These are phyloP conservation scores for Argynnis bischoffii DNA, from an alignment of 2,888 invertebrate genomes.

Conservation along the genomic window DNA sequence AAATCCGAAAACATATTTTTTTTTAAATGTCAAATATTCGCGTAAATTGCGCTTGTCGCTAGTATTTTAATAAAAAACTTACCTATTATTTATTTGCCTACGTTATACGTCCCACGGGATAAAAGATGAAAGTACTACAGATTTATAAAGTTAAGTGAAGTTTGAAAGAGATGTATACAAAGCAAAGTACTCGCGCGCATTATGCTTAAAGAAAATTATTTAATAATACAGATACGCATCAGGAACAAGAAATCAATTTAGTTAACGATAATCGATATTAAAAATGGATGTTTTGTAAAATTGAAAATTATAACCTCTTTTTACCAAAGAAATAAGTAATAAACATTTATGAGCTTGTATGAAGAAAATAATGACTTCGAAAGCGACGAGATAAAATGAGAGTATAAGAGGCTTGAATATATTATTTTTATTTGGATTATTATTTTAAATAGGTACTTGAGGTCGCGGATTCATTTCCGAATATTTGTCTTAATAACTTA, in stretches of 20 bases:
- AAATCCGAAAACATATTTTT: too few species aligned
- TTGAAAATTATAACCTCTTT: slow-evolving; percentile 7
- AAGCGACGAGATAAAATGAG: too few species aligned
- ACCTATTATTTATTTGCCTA: too few species aligned
- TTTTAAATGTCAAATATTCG: too few species aligned
- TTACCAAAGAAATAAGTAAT: not conserved
- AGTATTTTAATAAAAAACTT: too few species aligned
- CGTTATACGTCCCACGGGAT: too few species aligned
- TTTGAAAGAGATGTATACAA: too few species aligned
- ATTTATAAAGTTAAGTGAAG: not conserved
- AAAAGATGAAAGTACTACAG: not conserved
- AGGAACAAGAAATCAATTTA: slow-evolving; percentile 7
- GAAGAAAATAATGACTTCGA: not conserved
- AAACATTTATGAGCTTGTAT: not conserved
- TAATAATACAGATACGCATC: slow-evolving; percentile 14
- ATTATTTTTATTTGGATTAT: not conserved
- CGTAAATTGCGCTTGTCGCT: too few species aligned
- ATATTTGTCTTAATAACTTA: too few species aligned
- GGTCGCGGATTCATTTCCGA: too few species aligned
- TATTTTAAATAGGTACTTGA: too few species aligned
- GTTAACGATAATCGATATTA: slow-evolving; percentile 6
- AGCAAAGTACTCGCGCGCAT: too few species aligned
- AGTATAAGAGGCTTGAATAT: not conserved
- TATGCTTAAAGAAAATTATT: not conserved
- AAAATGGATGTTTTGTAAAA: slow-evolving; percentile 5